Percentiles rank a stretch among this genome's conserved stretches.
Conservation (phyloP, 1,140 invertebrate species). For the Pseudomyrmex gracilis region DNA sequence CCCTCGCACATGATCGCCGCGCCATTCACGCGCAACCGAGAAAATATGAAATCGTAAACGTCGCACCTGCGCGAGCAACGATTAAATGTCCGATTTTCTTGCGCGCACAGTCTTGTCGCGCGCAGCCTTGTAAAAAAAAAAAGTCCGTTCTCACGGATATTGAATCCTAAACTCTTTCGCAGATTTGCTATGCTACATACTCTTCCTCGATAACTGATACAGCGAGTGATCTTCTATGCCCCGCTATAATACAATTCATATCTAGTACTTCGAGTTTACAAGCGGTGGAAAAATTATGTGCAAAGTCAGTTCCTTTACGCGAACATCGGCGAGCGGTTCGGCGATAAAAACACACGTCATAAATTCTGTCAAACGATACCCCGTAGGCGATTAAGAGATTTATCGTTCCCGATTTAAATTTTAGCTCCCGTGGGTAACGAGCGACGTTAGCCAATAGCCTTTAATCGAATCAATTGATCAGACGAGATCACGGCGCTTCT, state of each 20-base stretch:
- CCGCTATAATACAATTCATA: neutral
- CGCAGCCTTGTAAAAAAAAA: neutral
- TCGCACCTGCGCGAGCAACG: neutral
- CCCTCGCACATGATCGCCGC: neutral
- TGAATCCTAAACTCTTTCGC: neutral
- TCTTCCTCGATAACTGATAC: neutral
- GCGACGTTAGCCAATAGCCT: neutral
- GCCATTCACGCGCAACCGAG: conserved; percentile 12
- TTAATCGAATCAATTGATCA: conserved; percentile 32
- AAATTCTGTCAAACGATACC: conserved; percentile 7
- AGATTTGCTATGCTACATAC: neutral
- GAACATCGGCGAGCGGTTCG: conserved; percentile 4
- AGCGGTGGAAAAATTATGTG: neutral
- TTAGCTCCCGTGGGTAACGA: neutral
- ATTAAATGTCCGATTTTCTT: conserved; percentile 21
- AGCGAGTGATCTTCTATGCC: neutral
- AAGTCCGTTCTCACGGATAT: neutral
- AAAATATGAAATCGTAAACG: conserved; percentile 53
- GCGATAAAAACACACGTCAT: conserved; percentile 12
- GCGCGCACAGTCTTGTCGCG: neutral
- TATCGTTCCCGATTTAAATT: conserved; percentile 27
- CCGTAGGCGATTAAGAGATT: conserved; percentile 13
- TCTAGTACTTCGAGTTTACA: neutral
- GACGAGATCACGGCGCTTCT: neutral
- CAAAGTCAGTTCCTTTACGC: neutral